Conservation (phyloP, 2,797 vertebrate species). For the Onychomys leucogaster region DNA sequence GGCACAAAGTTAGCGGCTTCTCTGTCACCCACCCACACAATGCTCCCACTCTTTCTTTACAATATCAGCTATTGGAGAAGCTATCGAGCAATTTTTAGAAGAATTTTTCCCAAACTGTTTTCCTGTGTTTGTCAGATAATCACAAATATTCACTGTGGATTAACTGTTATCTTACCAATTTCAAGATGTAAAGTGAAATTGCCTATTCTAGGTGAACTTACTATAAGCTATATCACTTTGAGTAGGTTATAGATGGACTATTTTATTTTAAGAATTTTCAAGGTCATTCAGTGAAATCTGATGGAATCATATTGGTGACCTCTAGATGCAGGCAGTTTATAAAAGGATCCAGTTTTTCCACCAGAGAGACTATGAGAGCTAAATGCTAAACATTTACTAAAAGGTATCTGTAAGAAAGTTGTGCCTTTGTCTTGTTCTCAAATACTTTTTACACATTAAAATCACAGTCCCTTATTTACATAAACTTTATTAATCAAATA, state of each 20-base stretch:
- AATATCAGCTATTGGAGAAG: slow-evolving; percentile 92
- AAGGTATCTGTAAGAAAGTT: slow-evolving; percentile 61
- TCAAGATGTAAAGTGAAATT: slow-evolving; percentile 85
- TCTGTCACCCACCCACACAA: slow-evolving; percentile 89
- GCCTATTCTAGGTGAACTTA: slow-evolving; percentile 85
- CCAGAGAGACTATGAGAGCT: slow-evolving; percentile 67
- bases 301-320: slow-evolving; percentile 81
- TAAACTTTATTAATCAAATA: slow-evolving; percentile 34
- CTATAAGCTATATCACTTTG: slow-evolving; percentile 86
- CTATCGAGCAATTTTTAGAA: slow-evolving; percentile 89
- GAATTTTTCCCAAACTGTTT: slow-evolving; percentile 92
- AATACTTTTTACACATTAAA: slow-evolving; percentile 43
- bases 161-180: slow-evolving; percentile 91
- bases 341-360: slow-evolving; percentile 74
- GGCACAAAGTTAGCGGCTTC: slow-evolving; percentile 88
- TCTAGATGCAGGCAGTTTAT: slow-evolving; percentile 61
- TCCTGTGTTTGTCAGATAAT: slow-evolving; percentile 94
- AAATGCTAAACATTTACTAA: slow-evolving; percentile 78
- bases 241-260: slow-evolving; percentile 83
- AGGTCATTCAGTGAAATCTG: slow-evolving; percentile 85
- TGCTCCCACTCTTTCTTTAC: slow-evolving; percentile 91
- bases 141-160: slow-evolving; percentile 91
- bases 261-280: slow-evolving; percentile 86
- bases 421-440: slow-evolving; percentile 1
- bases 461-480: neutral